Percentiles rank a stretch among this genome's conserved stretches.
Conservation (phyloP, 92 coral and sea anemone genomes). For the Umimayanthus chanpuru region DNA sequence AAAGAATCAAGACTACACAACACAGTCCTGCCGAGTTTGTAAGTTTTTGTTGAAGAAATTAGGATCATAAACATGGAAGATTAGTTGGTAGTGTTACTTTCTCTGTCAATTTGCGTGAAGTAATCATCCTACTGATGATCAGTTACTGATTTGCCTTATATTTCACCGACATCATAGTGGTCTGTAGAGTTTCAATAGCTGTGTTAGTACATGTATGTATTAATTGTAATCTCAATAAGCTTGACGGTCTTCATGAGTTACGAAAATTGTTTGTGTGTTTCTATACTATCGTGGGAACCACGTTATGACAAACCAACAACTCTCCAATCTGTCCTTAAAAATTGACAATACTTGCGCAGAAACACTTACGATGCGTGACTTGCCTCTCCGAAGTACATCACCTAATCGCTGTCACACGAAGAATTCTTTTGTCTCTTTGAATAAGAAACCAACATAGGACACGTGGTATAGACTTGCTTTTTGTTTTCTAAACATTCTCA, state of each 20-base stretch:
- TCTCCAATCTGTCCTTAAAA: not conserved
- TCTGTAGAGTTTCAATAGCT: no score
- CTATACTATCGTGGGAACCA: not conserved
- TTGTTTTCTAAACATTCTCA: slow-evolving; percentile 29
- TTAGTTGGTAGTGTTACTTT: not conserved
- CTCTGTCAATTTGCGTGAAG: not conserved
- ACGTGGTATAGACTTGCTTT: slow-evolving; percentile 27
- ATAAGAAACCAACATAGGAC: slow-evolving; percentile 34
- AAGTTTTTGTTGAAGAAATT: not conserved
- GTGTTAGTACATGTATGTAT: not conserved
- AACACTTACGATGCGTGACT: not conserved
- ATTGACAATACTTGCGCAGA: not conserved
- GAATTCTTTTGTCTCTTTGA: slow-evolving; percentile 18
- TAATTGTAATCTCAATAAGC: not conserved
- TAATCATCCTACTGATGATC: no score
- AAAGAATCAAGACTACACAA: not conserved
- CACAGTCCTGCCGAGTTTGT: not conserved
- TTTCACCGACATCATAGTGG: no score
- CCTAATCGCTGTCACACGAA: slow-evolving; percentile 35
- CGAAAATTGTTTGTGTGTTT: not conserved
- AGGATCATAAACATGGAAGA: not conserved
- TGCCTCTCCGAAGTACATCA: slow-evolving; percentile 8
- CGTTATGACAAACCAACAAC: not conserved
- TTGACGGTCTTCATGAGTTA: slow-evolving; percentile 3
- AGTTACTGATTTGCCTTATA: no score